Percentiles rank a stretch among this genome's conserved stretches.
phyloP scores from a whole-genome alignment of 2,113 vertebrate species.

The Hemiprocne comata region DNA sequence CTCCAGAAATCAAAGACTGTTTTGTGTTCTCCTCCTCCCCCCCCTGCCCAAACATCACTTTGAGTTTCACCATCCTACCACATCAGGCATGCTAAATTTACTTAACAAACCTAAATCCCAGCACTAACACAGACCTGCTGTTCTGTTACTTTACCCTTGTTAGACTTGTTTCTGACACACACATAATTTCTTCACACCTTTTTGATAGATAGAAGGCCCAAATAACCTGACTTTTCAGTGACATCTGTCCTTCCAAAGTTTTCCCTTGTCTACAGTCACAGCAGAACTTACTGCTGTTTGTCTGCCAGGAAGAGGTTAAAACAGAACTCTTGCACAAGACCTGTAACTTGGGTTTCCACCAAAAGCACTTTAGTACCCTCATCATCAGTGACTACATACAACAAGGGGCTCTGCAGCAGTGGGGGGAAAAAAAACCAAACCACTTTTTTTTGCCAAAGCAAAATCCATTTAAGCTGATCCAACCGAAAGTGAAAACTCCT shows the following conservation, averaged over 20 bases:
- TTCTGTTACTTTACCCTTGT: fast-evolving
- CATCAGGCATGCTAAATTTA: too few species aligned
- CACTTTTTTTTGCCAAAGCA: neutral
- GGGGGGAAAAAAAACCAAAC: neutral
- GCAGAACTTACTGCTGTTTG: too few species aligned
- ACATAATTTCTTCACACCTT: fast-evolving
- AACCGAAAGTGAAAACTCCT: neutral
- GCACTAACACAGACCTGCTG: fast-evolving
- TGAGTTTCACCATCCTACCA: too few species aligned
- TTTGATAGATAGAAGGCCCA: fast-evolving
- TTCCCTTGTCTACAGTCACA: neutral
- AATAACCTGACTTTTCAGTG: too few species aligned
- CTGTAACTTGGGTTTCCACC: too few species aligned
- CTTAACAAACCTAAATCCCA: fast-evolving
- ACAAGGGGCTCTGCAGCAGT: fast-evolving
- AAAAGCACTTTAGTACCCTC: fast-evolving
- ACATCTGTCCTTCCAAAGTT: fast-evolving
- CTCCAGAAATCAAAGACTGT: neutral
- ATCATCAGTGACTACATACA: fast-evolving
- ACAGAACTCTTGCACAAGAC: neutral
- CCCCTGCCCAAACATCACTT: neutral
- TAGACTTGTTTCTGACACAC: too few species aligned
- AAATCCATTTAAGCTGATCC: neutral
- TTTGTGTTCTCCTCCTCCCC: too few species aligned
- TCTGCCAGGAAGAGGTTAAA: fast-evolving